Base-by-base conservation (phyloP, 2,113 vertebrate genomes). In the Nothocercus julius region DNA sequence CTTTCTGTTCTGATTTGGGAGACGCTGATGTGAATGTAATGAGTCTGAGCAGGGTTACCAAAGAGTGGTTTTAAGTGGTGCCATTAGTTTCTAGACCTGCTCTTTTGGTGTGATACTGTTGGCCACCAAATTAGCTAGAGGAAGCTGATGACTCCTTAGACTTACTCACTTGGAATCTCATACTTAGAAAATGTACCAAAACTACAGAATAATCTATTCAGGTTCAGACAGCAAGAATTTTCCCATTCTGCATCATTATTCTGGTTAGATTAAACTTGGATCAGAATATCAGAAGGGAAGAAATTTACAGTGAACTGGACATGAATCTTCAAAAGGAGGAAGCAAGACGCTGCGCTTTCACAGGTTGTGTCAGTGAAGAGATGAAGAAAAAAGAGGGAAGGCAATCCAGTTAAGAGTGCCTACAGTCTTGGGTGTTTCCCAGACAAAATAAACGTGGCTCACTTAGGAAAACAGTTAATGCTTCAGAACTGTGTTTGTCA, bases 401-500 rank as follows among this genome's bases (percentile, higher is more conserved):
- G 3, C 15, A 7, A 32, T 8, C 38, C n/a, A 28, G 19, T 15
- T 16, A 5, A 27, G 45, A 70, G 40, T 4, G 15, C 3, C 2
- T 6, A 2, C 15, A 66, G 45, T 13, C 47, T 66, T 12, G 51
- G 19, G 11, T n/a, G 51, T 3, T 0, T 49, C 82, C 53, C 28
- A 14, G 12, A 25, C 27, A 45, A 6, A 34, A 45, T 22, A 14
- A 61, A 32, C 11, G 0, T 30, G 3, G 8, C 17, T 82, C 8
- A 1, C 54, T 56, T 40, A 9, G 40, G 56, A 83, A 67, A 32
- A 38, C 47, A 53, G 13, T 32, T 34, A 38, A 51, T 34, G 21
- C 13, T 58, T 4, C 19, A 8, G 0, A 3, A 0, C 3, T 0
- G 0, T 6, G 7, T 25, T 44, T 8, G 8, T 22, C 44, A 70